Percentiles rank a stretch among this genome's conserved stretches.
Evolutionary conservation across 2,888 invertebrate genomes (phyloP).

Genomic region (Chloromyia formosa): DNA sequence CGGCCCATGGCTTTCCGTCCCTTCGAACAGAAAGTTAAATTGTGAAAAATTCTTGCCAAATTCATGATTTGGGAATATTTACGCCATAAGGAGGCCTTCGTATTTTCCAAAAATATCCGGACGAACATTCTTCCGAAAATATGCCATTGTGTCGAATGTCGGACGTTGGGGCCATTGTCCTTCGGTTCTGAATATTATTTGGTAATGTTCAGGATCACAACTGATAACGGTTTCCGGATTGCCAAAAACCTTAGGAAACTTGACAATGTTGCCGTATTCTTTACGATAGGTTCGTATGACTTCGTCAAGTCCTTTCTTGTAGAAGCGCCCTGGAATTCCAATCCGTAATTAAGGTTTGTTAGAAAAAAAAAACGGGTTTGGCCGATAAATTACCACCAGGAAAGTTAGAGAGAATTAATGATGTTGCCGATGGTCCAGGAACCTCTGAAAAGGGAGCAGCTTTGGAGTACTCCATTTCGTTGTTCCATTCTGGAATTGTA

Average conservation of each 20-base stretch:
- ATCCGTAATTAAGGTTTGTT: not conserved
- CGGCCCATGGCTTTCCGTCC: constrained; percentile 73
- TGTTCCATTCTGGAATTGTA: no score
- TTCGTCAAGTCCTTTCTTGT: not conserved
- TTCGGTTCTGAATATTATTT: constrained; percentile 63
- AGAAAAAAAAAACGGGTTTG: no score
- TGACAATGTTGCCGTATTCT: constrained; percentile 63
- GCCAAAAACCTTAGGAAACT: constrained; percentile 62
- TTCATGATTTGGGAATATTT: no score
- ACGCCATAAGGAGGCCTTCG: constrained; percentile 47
- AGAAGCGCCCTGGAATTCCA: not conserved
- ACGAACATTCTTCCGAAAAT: constrained; percentile 62
- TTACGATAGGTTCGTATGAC: constrained; percentile 45
- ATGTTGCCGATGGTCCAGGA: constrained; percentile 56
- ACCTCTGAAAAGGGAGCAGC: constrained; percentile 47
- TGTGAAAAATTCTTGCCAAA: not conserved
- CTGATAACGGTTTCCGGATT: constrained; percentile 61
- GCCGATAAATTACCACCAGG: constrained; percentile 7
- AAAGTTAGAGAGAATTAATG: constrained; percentile 51
- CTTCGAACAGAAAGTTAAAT: constrained; percentile 52
- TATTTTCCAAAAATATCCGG: constrained; percentile 53
- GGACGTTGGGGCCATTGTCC: constrained; percentile 65
- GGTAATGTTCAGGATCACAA: constrained; percentile 67
- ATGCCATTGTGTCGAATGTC: constrained; percentile 61
- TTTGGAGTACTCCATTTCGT: not conserved